phyloP scores from a whole-genome alignment of 2,113 vertebrate species.

The Pedetes capensis region DNA sequence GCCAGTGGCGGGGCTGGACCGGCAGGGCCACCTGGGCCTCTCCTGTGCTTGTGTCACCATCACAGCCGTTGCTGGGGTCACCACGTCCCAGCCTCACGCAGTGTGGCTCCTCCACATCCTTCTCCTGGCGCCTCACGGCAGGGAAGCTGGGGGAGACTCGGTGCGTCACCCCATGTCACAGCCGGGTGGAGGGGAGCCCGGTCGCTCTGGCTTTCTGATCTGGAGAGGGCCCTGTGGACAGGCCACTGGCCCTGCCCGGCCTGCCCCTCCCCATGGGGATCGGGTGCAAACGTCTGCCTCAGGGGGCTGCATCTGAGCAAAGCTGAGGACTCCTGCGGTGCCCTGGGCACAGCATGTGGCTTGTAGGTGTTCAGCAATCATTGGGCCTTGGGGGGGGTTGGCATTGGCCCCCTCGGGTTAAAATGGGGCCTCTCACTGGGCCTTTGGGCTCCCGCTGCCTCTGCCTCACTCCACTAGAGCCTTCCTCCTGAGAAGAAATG shows the following conservation, averaged over 20 bases:
- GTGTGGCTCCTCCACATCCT: accelerated
- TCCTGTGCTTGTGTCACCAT: accelerated
- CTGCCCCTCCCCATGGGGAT: not conserved
- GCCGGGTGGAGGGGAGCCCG: not conserved
- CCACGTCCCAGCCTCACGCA: accelerated
- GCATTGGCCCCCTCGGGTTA: not conserved
- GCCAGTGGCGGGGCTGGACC: too few species aligned
- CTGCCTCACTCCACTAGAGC: not conserved
- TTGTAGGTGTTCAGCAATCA: not conserved
- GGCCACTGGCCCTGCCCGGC: not conserved
- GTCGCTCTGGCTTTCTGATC: not conserved
- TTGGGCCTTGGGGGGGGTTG: not conserved
- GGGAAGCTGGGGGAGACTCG: too few species aligned
- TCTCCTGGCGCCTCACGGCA: not conserved
- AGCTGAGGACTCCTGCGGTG: not conserved
- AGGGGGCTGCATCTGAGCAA: not conserved
- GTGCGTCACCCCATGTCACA: not conserved
- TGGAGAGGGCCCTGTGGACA: not conserved
- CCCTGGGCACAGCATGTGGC: not conserved
- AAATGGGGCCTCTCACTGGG: not conserved
- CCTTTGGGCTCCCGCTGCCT: not conserved
- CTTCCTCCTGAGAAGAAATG: not conserved
- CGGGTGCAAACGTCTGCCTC: not conserved
- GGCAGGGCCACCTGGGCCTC: not conserved
- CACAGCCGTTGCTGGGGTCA: not conserved